A percentile compares a stretch with the other conserved stretches of the same genome.
Evolutionary conservation across 2,797 vertebrate genomes (phyloP).

Genomic region (Cephalopachus bancanus): DNA sequence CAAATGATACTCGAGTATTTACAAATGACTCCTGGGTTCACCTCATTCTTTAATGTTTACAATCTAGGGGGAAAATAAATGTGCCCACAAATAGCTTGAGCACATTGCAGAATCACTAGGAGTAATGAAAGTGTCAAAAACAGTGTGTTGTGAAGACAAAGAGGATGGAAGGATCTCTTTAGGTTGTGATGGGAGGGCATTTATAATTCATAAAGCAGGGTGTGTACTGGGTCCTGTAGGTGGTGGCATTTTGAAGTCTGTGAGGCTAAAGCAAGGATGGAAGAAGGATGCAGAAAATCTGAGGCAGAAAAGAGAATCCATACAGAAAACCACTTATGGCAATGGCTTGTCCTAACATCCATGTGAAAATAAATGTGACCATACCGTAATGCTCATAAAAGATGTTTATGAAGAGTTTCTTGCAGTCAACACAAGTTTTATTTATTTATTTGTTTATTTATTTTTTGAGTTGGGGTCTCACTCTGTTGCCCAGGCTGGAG

Average conservation of each 20-base stretch:
- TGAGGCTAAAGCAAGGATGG: too few species aligned
- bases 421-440: background rate
- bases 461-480: too few species aligned
- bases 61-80: background rate
- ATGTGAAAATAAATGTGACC: background rate
- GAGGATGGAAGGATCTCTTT: background rate
- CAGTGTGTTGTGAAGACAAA: background rate
- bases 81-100: background rate
- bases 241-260: background rate
- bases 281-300: background rate
- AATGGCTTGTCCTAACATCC: background rate
- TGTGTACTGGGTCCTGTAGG: background rate
- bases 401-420: background rate
- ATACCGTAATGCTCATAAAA: background rate
- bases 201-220: background rate
- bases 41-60: background rate
- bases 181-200: too few species aligned
- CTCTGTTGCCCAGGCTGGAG: too few species aligned
- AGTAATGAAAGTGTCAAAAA: background rate
- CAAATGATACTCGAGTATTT: background rate
- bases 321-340: background rate
- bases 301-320: too few species aligned
- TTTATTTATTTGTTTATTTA: too few species aligned
- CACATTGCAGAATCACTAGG: background rate
- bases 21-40: accelerated